A percentile compares a stretch with the other conserved stretches of the same genome.
Conservation (phyloP, 2,113 vertebrate species). For the Lepidiolamprologus cunningtoni region DNA sequence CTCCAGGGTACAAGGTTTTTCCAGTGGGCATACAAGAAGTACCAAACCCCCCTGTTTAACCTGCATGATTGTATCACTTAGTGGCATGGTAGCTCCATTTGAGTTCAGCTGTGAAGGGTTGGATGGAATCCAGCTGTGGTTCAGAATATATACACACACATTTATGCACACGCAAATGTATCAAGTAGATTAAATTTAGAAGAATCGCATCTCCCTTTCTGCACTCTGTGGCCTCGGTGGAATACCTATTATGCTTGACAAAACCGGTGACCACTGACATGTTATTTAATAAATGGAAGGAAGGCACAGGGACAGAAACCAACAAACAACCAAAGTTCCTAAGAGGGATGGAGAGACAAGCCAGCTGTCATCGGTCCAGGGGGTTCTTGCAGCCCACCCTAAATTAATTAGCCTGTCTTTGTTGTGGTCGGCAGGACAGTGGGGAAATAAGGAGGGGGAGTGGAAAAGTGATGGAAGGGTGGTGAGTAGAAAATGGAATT, state of each 20-base stretch:
- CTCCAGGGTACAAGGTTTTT: background rate
- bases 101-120: constrained; percentile 43
- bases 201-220: constrained; percentile 50
- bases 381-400: constrained; percentile 50
- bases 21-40: background rate
- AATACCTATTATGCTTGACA: constrained; percentile 75
- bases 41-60: constrained; percentile 51
- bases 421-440: constrained; percentile 63
- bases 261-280: constrained; percentile 70
- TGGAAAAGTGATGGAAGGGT: constrained; percentile 49
- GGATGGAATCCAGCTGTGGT: constrained; percentile 55
- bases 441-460: constrained; percentile 36
- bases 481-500: constrained; percentile 77
- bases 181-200: constrained; percentile 67
- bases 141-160: constrained; percentile 19
- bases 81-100: constrained; percentile 27
- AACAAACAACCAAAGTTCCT: constrained; percentile 67
- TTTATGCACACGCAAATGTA: constrained; percentile 33
- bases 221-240: constrained; percentile 56
- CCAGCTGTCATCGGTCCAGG: constrained; percentile 77
- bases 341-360: constrained; percentile 55
- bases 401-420: constrained; percentile 80
- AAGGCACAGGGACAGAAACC: constrained; percentile 49
- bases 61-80: constrained; percentile 70
- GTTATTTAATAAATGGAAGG: constrained; percentile 78